phyloP scores from a whole-genome alignment of 2,888 invertebrate genomes.

The Macropis europaea region DNA sequence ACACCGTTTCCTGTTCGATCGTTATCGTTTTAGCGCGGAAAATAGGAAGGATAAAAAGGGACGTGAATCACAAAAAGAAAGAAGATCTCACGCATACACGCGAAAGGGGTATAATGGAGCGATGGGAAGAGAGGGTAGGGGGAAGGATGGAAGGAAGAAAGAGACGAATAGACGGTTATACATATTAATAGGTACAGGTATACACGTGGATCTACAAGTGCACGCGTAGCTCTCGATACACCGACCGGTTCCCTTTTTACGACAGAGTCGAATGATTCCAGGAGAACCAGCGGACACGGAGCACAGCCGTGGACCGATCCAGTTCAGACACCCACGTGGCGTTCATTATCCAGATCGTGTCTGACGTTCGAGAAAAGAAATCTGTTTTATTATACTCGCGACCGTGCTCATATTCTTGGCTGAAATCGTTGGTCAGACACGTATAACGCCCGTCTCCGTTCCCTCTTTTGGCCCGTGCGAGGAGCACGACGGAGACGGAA shows the following conservation, averaged over 20 bases:
- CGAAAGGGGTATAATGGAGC: background rate
- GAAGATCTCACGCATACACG: background rate
- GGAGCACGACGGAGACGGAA: background rate
- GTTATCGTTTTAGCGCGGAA: background rate
- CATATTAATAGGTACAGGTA: slow-evolving; percentile 41
- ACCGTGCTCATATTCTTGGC: slow-evolving; percentile 26
- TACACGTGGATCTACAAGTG: slow-evolving; percentile 27
- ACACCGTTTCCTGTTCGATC: background rate
- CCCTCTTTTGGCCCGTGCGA: slow-evolving; percentile 2
- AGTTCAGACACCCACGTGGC: slow-evolving; percentile 54
- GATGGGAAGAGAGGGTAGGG: background rate
- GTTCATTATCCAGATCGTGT: slow-evolving; percentile 48
- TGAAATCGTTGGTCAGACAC: slow-evolving; percentile 33
- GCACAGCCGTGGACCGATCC: slow-evolving; percentile 46
- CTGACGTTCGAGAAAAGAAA: slow-evolving; percentile 28
- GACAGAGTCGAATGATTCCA: slow-evolving; percentile 46
- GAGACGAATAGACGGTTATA: slow-evolving; percentile 29
- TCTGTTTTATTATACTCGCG: slow-evolving; percentile 40
- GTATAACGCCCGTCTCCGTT: slow-evolving; percentile 27
- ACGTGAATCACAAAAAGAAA: background rate
- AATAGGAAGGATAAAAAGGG: background rate
- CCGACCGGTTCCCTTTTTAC: slow-evolving; percentile 57
- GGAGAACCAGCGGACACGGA: slow-evolving; percentile 18
- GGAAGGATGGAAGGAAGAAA: background rate
- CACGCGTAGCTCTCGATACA: slow-evolving; percentile 35